Base-by-base conservation (phyloP, 2,797 vertebrate genomes). In the Euphonia xanthogaster region DNA sequence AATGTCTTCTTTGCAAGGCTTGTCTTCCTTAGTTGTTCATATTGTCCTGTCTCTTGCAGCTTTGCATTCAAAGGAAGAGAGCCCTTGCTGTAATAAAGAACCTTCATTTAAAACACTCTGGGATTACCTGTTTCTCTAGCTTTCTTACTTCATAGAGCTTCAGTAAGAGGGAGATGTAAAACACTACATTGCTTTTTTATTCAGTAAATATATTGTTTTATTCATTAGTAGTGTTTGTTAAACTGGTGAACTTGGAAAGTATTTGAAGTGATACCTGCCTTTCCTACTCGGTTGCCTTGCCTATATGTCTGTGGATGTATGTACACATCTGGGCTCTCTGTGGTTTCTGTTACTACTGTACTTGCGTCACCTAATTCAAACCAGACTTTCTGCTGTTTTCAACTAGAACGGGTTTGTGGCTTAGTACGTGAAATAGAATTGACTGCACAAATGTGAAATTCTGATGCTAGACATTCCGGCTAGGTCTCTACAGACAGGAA, bases 381-480 rank as follows among this genome's bases (percentile, higher is more conserved):
- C 95, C 98, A 98, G 97, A 96, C 87, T 92, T 92, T 85, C 95
- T 96, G 87, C 96, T 97, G 94, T 97, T 97, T 97, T 95, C 77
- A 91, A 55, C 96, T 94, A 51, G 75, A 90, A 93, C 96, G 91
- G 88, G 42, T 90, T 96, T 98, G 96, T 96, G 97, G 95, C 96
- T 97, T 96, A 97, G 91, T 74, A 91, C 45, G 93, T 5, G 94
- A 97, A 96, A 97, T 88, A 97, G 97, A 98, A 98, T 95, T 96
- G 96, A 96, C 95, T 96, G 94, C 80, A 95, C 86, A 94, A 98
- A 98, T 97, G 94, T 97, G 96, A 96, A 96, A 93, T 96, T 97
- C 88, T 97, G 91, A 97, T 97, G 89, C 96, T 98, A 98, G 98
- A 98, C 98, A 98, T 98, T 98, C 98, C 98, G 39, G 85, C 95